Conservation (phyloP, 2,797 vertebrate species). For the Fistularia commersonii region DNA sequence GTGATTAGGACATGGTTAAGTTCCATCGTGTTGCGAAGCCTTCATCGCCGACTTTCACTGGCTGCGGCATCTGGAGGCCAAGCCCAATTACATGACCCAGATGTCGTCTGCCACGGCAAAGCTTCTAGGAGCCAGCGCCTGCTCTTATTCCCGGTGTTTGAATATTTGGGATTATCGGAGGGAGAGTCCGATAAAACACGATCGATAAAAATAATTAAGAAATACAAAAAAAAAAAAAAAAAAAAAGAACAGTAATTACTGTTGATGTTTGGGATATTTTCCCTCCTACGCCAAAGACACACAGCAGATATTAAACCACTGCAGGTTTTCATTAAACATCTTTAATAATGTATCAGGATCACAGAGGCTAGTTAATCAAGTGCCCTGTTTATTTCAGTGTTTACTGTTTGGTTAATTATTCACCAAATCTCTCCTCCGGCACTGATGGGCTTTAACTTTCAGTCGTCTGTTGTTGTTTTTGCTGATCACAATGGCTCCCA, state of each 20-base stretch:
- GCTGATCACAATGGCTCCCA: neutral
- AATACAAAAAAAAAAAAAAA: no score
- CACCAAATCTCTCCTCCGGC: neutral
- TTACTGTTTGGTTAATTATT: neutral
- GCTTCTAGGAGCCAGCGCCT: neutral
- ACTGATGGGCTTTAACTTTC: neutral
- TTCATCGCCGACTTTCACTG: slow-evolving; percentile 14
- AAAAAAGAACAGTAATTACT: no score
- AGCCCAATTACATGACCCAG: slow-evolving; percentile 27
- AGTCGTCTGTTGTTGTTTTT: neutral
- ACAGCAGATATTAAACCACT: no score
- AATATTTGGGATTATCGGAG: no score
- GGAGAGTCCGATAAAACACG: no score
- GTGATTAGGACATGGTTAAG: neutral
- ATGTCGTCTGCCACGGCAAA: slow-evolving; percentile 19
- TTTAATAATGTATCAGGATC: neutral
- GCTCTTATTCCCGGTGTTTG: no score
- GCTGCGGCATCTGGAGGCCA: slow-evolving; percentile 36
- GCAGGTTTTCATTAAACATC: no score
- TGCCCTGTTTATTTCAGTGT: no score
- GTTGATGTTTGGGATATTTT: no score
- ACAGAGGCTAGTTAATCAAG: neutral
- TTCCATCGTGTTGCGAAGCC: neutral
- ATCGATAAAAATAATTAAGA: no score
- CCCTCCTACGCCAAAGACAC: no score